Evolutionary conservation across 30 jellyfish, hydroid and myxozoan species (phyloP), one percentile per base, ranked within the genome.

Genomic region (Pseudorhiza aurosa): DNA sequence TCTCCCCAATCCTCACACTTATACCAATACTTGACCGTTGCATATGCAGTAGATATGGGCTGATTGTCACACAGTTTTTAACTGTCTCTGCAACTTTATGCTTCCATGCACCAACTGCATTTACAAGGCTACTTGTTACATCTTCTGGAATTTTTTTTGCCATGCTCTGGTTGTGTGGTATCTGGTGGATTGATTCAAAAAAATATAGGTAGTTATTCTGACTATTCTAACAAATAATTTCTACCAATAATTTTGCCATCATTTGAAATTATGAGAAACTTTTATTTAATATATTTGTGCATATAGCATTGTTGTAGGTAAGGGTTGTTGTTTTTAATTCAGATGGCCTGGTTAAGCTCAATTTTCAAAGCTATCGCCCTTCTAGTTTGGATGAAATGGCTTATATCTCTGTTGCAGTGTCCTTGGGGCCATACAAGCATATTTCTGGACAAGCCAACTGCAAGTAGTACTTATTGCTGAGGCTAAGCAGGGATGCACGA

Each of bases 91-190:
- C 73, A 19, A 18, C 46, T 0, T 50, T 82, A 62, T 82, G 81
- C n/a, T 82, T 0, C 55, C 95, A 82, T 43, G 95, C 95, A 5
- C 95, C 95, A 8, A 18, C 87, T 4, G 78, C 95, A 53, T 10
- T 82, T 51, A 35, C 84, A 8, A 69, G 87, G 47, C 74, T 82
- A 21, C 36, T 82, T 18, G 26, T 82, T 21, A 82, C 78, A 27
- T 82, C 95, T 0, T 47, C 58, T 36, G 95, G 81, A 0, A 57
- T 26, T 57, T 70, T 62, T 47, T 68, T 70, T 69, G 95, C 87
- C 2, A 82, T 82, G 95, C 81, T 82, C 8, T 82, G 95, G 95
- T 59, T 82, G 11, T 49, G 86, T 82, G 95, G 87, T 22, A 45
- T 51, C 27, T 45, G 78, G 70, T 82, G 95, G 95, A 27, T 29